phyloP scores from a whole-genome alignment of 2,888 invertebrate genomes.

The Malthinus seriepunctatus region DNA sequence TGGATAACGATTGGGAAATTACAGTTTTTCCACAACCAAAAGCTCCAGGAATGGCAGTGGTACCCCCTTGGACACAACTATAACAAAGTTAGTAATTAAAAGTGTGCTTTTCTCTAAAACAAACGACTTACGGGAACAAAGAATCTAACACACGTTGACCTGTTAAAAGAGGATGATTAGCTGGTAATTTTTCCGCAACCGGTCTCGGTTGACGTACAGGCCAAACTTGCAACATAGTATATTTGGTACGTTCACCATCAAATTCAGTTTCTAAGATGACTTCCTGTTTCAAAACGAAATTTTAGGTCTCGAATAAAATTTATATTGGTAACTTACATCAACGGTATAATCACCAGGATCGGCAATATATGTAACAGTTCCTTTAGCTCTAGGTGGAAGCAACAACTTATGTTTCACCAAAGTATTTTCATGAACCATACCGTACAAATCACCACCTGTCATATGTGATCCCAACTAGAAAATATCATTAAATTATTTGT shows the following conservation, averaged over 20 bases:
- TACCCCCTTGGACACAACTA: conserved; percentile 97
- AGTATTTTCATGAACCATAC: conserved; percentile 95
- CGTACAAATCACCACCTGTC: conserved; percentile 97
- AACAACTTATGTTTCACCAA: conserved; percentile 97
- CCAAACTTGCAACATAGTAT: conserved; percentile 99
- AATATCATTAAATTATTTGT: too few relatives aligned
- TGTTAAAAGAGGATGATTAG: conserved; percentile 96
- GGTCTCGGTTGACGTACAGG: conserved; percentile 98
- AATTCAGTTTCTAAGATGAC: conserved; percentile 98
- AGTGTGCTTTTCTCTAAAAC: not conserved
- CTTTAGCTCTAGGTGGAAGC: conserved; percentile 92
- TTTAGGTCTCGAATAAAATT: not conserved
- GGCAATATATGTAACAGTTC: conserved; percentile 95
- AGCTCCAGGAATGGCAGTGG: conserved; percentile 98
- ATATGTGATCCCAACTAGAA: conserved; percentile 92
- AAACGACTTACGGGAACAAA: conserved; percentile 84
- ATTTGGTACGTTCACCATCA: conserved; percentile 90
- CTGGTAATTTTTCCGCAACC: conserved; percentile 95
- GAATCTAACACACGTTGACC: conserved; percentile 98
- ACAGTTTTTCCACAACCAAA: conserved; percentile 99
- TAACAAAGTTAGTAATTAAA: conserved; percentile 19
- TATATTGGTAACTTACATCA: conserved; percentile 65
- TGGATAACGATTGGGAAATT: conserved; percentile 98
- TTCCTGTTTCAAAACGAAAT: conserved; percentile 64
- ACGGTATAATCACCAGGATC: conserved; percentile 92